Evolutionary conservation across 2,888 invertebrate genomes (phyloP).

Genomic region (Antheraea yamamai): DNA sequence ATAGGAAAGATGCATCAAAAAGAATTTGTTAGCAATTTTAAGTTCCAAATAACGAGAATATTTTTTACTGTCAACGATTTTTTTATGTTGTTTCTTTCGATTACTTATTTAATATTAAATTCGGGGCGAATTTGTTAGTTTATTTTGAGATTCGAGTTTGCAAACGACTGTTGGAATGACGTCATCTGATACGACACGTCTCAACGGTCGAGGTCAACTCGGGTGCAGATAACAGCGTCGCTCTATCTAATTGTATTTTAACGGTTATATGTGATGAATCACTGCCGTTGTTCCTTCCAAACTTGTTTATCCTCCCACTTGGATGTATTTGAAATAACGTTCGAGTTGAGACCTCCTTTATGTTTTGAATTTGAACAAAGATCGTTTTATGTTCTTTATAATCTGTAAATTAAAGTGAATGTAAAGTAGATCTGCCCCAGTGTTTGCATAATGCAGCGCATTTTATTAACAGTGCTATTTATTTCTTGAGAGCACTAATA

Average conservation of each 20-base stretch:
- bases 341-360: not conserved
- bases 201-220: conserved; percentile 47
- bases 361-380: not conserved
- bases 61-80: not conserved
- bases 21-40: not conserved
- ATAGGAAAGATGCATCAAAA: not conserved
- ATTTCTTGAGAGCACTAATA: not conserved
- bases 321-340: not conserved
- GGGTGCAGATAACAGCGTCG: conserved; percentile 42
- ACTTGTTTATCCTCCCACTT: conserved; percentile 1
- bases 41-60: not conserved
- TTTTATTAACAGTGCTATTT: not conserved
- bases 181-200: conserved; percentile 41
- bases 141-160: conserved; percentile 16
- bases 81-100: not conserved
- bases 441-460: not conserved
- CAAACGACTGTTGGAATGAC: conserved; percentile 42
- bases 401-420: not conserved
- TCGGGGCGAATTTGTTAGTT: not conserved
- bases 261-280: conserved; percentile 13
- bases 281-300: conserved; percentile 9
- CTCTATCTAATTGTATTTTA: conserved; percentile 17
- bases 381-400: not conserved
- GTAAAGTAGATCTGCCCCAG: not conserved
- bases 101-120: not conserved